Percentiles rank a stretch among this genome's conserved stretches.
Evolutionary conservation across 2,888 invertebrate genomes (phyloP).

Genomic region (Tolmerus cingulatus): DNA sequence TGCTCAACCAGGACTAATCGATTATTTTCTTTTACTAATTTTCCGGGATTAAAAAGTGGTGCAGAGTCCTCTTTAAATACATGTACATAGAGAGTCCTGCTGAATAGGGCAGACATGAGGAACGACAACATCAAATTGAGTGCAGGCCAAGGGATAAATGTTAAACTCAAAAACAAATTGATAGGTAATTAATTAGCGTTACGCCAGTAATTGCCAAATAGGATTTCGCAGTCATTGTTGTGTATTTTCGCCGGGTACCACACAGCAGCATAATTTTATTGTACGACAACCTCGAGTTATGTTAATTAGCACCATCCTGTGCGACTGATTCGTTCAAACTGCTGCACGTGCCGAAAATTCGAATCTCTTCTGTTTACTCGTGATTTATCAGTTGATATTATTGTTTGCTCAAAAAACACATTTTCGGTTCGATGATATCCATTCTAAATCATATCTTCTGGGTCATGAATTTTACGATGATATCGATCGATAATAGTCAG

Average conservation of each 20-base stretch:
- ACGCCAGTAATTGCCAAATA: background rate
- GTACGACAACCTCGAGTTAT: background rate
- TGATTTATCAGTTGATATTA: background rate
- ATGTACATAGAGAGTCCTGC: too few species aligned
- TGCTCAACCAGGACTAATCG: background rate
- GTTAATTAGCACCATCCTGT: background rate
- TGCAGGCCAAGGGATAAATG: background rate
- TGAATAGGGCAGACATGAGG: background rate
- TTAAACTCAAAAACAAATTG: background rate
- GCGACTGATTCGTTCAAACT: background rate
- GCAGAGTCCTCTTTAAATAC: background rate
- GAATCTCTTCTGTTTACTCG: background rate
- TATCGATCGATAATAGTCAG: background rate
- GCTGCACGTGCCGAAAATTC: background rate
- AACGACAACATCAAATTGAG: background rate
- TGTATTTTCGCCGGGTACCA: background rate
- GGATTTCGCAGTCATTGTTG: background rate
- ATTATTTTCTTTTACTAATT: background rate
- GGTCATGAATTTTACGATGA: background rate
- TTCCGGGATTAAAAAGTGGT: background rate
- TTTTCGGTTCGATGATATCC: background rate
- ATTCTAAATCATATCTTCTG: background rate
- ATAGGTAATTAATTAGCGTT: background rate
- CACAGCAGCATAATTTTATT: background rate
- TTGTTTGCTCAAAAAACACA: background rate